Base-by-base conservation (phyloP, 2,113 vertebrate genomes). In the Pimephales promelas region DNA sequence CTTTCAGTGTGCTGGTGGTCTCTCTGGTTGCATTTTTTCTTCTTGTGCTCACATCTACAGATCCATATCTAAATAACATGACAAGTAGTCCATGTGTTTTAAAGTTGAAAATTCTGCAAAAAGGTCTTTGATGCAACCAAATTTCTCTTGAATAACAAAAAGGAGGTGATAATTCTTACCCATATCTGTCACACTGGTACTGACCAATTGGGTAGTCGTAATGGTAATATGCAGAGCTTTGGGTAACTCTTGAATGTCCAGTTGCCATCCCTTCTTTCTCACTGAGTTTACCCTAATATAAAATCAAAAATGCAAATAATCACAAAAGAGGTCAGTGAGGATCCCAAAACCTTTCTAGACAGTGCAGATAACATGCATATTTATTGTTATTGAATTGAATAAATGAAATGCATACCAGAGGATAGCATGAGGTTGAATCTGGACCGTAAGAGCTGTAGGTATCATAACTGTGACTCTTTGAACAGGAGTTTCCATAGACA, bases 11-110 rank as follows among this genome's bases (percentile, higher is more conserved):
- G 90, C 96, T 97, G 31, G 98, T 99, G 11, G 97, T 99, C 91
- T 99, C 98, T 0, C 97, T 91, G 3, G 97, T 98, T 78, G 98
- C 97, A 5, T 99, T 99, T 89, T 99, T 99, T 62, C 97, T 95
- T 31, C 98, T 92, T 0, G 97, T 95, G 36, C 96, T 95, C 9
- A 96, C 93, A 47, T 98, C 97, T 87, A 97, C 94, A 45, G 96
- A 93, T 13, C 95, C 95, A 64, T 98, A 98, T 90, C 98, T 99
- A 86, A 88, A 7, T 24, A 83, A 28, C 76, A 78, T 47, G 43
- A n/a, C 34, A 4, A 85, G 16, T 4, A 31, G 61, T 18, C 0
- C 2, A 5, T 66, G 36, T 68, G 16, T 9, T 66, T 64, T 20
- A 34, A 34, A 66, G 8, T 34, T 47, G 45, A 47, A 14, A 47